Evolutionary conservation across 2,113 vertebrate genomes (phyloP).

Genomic region (Rissa tridactyla): DNA sequence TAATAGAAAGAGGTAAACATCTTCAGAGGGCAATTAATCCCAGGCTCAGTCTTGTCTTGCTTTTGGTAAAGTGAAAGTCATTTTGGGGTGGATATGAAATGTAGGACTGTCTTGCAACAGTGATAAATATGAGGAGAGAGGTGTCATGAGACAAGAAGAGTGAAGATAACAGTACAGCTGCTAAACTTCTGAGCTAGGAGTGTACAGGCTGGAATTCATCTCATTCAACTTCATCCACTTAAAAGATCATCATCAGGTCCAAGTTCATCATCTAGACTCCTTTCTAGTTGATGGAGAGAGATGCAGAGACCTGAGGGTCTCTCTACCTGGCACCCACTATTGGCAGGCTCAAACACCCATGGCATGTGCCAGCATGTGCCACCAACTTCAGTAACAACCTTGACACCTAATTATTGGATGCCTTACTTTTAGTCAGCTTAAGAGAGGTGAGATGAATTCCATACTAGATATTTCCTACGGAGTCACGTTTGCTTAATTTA

Average conservation of each 20-base stretch:
- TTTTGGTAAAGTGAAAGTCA: background rate
- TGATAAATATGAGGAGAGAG: background rate
- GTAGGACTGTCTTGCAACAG: background rate
- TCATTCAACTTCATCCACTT: background rate
- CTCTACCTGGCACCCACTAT: background rate
- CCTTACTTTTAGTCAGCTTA: background rate
- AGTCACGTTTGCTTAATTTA: background rate
- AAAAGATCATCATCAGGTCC: background rate
- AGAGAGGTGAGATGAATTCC: background rate
- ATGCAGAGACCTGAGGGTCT: background rate
- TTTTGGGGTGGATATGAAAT: background rate
- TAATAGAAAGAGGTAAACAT: background rate
- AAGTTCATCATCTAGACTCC: background rate
- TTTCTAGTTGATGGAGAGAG: background rate
- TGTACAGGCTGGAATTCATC: background rate
- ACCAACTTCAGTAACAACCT: background rate
- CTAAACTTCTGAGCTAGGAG: background rate
- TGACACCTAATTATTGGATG: background rate
- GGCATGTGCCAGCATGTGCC: background rate
- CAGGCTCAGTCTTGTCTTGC: background rate
- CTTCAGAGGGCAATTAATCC: slow-evolving; percentile 10
- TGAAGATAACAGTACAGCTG: background rate
- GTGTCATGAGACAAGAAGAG: background rate
- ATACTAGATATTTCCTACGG: background rate
- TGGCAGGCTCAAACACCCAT: background rate